A percentile compares a stretch with the other conserved stretches of the same genome.
phyloP scores from a whole-genome alignment of 2,888 invertebrate species.

The Coelogynopora nodosa region DNA sequence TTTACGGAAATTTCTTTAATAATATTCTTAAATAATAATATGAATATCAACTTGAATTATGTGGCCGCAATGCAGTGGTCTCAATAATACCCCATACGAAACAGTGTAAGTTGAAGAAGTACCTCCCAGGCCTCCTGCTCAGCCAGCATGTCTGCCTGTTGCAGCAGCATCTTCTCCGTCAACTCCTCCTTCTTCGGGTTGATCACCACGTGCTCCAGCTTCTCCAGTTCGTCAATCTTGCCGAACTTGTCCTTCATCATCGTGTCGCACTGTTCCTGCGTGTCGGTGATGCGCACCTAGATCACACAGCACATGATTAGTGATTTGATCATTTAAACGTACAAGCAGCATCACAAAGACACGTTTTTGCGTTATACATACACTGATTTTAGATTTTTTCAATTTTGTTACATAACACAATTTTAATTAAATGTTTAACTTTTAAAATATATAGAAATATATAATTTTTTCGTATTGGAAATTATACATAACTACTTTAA shows the following conservation, averaged over 20 bases:
- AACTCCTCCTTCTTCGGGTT: slow-evolving; percentile 60
- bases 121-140: slow-evolving; percentile 57
- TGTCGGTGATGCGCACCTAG: slow-evolving; percentile 55
- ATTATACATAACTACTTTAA: no score
- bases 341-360: no score
- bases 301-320: slow-evolving; percentile 42
- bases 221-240: slow-evolving; percentile 59
- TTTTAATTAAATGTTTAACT: no score
- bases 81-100: no score
- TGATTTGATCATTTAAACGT: no score
- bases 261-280: slow-evolving; percentile 57
- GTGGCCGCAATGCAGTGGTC: no score
- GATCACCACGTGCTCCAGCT: slow-evolving; percentile 60
- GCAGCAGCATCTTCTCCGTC: slow-evolving; percentile 55
- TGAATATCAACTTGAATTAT: slow-evolving; percentile 33
- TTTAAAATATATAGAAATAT: no score
- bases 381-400: no score
- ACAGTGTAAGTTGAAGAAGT: no score
- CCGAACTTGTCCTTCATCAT: slow-evolving; percentile 62
- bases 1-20: neutral
- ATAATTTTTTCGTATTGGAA: no score
- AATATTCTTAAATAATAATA: slow-evolving; percentile 33
- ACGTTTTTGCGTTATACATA: no score
- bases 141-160: slow-evolving; percentile 54
- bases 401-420: no score